Evolutionary conservation across 2,888 invertebrate species (phyloP).

Genomic region (Synergus gifuensis): DNA sequence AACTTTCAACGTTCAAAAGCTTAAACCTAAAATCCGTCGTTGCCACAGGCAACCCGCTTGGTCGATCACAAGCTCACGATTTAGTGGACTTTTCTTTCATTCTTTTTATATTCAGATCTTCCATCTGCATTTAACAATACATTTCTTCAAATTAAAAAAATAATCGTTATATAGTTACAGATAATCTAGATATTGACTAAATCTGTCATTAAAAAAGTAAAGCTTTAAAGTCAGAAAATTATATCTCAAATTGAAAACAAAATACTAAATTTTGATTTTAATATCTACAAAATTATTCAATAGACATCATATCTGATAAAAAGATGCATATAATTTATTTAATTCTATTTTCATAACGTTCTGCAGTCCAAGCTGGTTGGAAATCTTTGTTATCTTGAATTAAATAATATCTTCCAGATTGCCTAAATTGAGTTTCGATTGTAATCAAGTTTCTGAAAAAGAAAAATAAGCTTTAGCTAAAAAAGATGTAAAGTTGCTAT

Average conservation of each 20-base stretch:
- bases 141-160: background rate
- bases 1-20: conserved; percentile 55
- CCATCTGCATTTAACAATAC: too few species aligned
- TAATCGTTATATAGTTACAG: background rate
- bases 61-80: conserved; percentile 60
- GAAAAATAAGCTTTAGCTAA: background rate
- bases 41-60: conserved; percentile 67
- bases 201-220: background rate
- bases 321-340: background rate
- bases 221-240: background rate
- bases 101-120: background rate
- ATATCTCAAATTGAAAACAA: too few species aligned
- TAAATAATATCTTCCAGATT: background rate
- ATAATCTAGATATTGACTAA: background rate
- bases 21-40: conserved; percentile 63
- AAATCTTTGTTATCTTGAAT: background rate
- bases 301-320: too few species aligned
- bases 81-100: background rate
- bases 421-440: background rate
- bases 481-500: background rate
- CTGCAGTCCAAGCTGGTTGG: background rate
- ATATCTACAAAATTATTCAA: too few species aligned
- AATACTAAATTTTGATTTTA: too few species aligned
- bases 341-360: background rate
- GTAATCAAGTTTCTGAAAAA: background rate